Base-by-base conservation (phyloP, 1,140 invertebrate genomes). In the Akabosia matsudoensis region DNA sequence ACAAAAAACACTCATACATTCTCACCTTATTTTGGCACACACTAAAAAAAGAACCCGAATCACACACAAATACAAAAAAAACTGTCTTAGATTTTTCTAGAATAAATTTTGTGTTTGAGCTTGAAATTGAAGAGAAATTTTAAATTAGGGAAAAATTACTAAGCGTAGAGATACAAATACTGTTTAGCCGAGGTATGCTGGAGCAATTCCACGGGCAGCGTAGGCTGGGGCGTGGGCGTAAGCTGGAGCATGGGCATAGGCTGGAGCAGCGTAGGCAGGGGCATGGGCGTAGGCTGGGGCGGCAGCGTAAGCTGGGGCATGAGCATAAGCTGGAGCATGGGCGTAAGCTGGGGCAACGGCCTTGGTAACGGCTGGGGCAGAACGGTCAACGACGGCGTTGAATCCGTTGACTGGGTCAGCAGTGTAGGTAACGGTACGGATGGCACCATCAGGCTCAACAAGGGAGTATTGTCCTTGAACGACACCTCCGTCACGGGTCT, bases 401-500 rank as follows among this genome's bases (percentile, higher is more conserved):
- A 73, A 73, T 73, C 71, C 73, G 73, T 74, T 54, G 45, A 74
- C 52, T 14, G 73, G 73, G 51, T 74, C 73, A 64, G 73, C 10
- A 52, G 73, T 74, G 51, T 74, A 74, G 45, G 45, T 74, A 16
- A 74, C 73, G 51, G 73, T 74, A 1, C 73, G 45, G 73, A 74
- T 31, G 30, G 73, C 73, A 74, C 73, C 73, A 74, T 74, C 73
- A 24, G 73, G 73, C 73, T 74, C 73, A 30, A 70, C 67, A 34
- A 70, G 67, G 67, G 67, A 70, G 67, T 70, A 70, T 70, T 70
- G 10, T 31, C 45, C 73, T 52, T 74, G 73, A 52, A 74, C 73
- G 51, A 87, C 86, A 81, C 92, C 90, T 26, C 91, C 91, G 76
- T 90, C 87, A 45, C 90, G 87, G 37, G 83, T 87, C 83, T 92